Evolutionary conservation across 1,140 invertebrate species (phyloP).

Genomic region (Drosophila kanapiae): DNA sequence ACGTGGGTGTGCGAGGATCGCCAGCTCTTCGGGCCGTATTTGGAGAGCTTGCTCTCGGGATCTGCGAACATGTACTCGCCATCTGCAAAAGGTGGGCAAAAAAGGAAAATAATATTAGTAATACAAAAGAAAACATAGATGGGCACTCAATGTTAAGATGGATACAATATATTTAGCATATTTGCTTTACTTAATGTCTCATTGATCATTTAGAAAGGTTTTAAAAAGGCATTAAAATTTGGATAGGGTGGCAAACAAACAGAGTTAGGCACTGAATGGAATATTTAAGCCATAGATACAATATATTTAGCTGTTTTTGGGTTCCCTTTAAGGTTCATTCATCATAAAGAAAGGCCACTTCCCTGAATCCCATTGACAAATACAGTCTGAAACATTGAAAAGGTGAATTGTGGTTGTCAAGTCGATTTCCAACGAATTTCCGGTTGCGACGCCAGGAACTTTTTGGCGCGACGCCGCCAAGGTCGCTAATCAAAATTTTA

Average conservation of each 20-base stretch:
- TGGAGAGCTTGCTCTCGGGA: slow-evolving; percentile 96
- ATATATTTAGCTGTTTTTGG: too few relatives aligned
- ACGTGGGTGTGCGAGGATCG: slow-evolving; percentile 96
- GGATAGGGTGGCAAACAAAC: too few relatives aligned
- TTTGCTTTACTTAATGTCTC: not conserved
- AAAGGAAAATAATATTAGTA: not conserved
- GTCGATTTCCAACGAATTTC: slow-evolving; percentile 23
- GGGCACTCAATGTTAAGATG: not conserved
- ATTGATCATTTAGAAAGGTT: not conserved
- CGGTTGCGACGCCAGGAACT: slow-evolving; percentile 34
- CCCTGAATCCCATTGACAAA: slow-evolving; percentile 10
- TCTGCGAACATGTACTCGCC: slow-evolving; percentile 98
- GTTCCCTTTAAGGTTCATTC: not conserved
- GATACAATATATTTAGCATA: too few relatives aligned
- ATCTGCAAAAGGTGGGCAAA: slow-evolving; percentile 88
- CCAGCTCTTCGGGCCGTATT: slow-evolving; percentile 98
- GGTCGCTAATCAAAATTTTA: slow-evolving; percentile 74
- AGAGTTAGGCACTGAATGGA: not conserved
- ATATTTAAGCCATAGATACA: not conserved
- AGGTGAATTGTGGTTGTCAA: slow-evolving; percentile 10
- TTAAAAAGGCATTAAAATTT: not conserved
- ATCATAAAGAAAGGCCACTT: not conserved
- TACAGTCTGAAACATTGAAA: slow-evolving; percentile 1
- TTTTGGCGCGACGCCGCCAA: slow-evolving; percentile 51
- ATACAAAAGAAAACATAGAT: too few relatives aligned